A percentile compares a stretch with the other conserved stretches of the same genome.
Evolutionary conservation across 2,113 vertebrate species (phyloP).

Genomic region (Mungos mungo): DNA sequence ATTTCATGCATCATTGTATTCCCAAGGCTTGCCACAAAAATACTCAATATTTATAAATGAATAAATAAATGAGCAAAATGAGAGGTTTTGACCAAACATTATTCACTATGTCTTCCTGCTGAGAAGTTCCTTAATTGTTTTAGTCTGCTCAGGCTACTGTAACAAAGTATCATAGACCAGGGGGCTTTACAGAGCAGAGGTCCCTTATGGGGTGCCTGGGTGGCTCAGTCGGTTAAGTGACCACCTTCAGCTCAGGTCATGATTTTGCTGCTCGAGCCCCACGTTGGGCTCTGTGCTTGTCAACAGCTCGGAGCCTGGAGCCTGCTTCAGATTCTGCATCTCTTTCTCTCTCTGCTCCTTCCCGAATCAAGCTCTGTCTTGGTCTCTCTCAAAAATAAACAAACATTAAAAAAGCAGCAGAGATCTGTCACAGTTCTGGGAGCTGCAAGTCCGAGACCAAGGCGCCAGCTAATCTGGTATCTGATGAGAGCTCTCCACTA

Average conservation of each 20-base stretch:
- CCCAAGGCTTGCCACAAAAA: slow-evolving; percentile 34
- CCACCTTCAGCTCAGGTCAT: too few relatives aligned
- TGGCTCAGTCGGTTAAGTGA: too few relatives aligned
- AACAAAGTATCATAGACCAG: not conserved
- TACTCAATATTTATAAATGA: not conserved
- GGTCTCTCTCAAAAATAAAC: too few relatives aligned
- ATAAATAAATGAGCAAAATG: not conserved
- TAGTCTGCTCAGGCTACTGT: not conserved
- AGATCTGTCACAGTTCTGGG: not conserved
- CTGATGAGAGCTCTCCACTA: not conserved
- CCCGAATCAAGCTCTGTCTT: too few relatives aligned
- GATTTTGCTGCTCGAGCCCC: too few relatives aligned
- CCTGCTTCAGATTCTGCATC: too few relatives aligned
- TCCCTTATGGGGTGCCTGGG: too few relatives aligned
- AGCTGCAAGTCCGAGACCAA: not conserved
- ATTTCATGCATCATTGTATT: slow-evolving; percentile 6
- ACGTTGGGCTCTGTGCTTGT: too few relatives aligned
- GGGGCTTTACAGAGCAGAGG: not conserved
- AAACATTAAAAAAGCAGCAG: not conserved
- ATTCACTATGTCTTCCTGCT: not conserved
- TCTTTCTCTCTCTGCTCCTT: too few relatives aligned
- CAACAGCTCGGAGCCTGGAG: too few relatives aligned
- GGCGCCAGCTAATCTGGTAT: not conserved
- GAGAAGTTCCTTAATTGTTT: not conserved
- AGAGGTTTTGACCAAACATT: not conserved